Evolutionary conservation across 2,888 invertebrate species (phyloP), one percentile per base, ranked within the genome.

Genomic region (Palloptera scutellata): DNA sequence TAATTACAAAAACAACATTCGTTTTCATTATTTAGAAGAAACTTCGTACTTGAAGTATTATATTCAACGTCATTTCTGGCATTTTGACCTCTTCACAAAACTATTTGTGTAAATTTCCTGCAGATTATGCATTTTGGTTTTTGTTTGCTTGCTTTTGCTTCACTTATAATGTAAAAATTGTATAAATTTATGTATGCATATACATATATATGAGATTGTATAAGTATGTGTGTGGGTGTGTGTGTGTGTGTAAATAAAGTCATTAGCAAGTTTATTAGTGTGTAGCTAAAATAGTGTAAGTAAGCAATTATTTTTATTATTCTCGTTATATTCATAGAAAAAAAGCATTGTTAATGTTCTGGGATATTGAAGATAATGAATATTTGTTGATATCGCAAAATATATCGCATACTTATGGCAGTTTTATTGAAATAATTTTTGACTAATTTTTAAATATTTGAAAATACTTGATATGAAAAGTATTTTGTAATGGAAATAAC

Each of bases 201-300:
- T 30, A 6, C 30, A 30, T 15, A 10, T 15, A 48, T 11, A 15
- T 48, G 8, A n/a, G n/a, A n/a, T n/a, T n/a, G n/a, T n/a, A n/a
- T 15, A 11, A 15, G 48, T 48, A 11, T 1, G 1, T 8, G 48
- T 45, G 17, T 41, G 57, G 10, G 12, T 30, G 13, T 57, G 57
- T 40, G 57, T 30, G 15, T 59, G 42, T 59, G 17, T 61, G 30
- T 15, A 51, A 61, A 61, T 61, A 61, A 61, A 61, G 10, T 61
- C 48, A 61, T 61, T 61, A 51, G 61, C 61, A 61, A 61, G 57
- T 61, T 61, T 48, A 61, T 61, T 61, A 61, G 51, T 53, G 45
- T 40, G n/a, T n/a, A n/a, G 30, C 0, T 8, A 20, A 20, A 9
- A 40, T 12, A 59, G 15, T 43, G 17, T 43, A 17, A 17, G 59